Conservation (phyloP, 2,113 vertebrate species). For the Ageneiosus marmoratus region DNA sequence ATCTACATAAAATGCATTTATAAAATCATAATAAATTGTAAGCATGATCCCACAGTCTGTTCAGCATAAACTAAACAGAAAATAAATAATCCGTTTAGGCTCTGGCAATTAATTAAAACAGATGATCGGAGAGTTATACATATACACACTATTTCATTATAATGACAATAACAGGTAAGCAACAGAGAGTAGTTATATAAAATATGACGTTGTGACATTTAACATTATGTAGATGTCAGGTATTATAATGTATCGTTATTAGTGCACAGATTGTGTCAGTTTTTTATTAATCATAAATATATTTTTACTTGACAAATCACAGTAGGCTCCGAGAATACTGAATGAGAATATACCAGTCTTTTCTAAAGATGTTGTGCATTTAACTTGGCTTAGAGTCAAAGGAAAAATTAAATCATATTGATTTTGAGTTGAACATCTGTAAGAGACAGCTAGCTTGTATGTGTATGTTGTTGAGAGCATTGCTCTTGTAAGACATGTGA, state of each 20-base stretch:
- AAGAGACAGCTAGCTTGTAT: conserved; percentile 61
- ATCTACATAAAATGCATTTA: conserved; percentile 33
- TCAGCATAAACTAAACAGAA: conserved; percentile 34
- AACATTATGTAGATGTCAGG: neutral
- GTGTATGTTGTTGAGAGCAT: conserved; percentile 55
- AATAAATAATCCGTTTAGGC: conserved; percentile 9
- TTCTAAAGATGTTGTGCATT: conserved; percentile 1
- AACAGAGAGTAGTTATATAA: neutral
- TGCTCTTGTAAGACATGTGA: conserved; percentile 65
- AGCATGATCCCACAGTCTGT: neutral
- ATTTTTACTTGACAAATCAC: neutral
- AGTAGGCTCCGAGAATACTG: neutral
- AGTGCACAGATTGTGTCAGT: neutral
- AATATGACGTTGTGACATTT: neutral
- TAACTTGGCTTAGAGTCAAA: conserved; percentile 47
- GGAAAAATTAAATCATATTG: conserved; percentile 69
- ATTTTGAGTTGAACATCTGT: conserved; percentile 68
- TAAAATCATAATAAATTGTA: conserved; percentile 30
- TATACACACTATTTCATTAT: conserved; percentile 10
- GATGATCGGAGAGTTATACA: neutral
- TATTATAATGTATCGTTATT: conserved; percentile 15
- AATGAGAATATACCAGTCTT: neutral
- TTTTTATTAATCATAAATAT: neutral
- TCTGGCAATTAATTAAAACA: conserved; percentile 16
- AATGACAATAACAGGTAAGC: conserved; percentile 16